These are phyloP conservation scores for Pseudopodoces humilis DNA, from an alignment of 2,113 vertebrate genomes.

Conservation along the genomic window DNA sequence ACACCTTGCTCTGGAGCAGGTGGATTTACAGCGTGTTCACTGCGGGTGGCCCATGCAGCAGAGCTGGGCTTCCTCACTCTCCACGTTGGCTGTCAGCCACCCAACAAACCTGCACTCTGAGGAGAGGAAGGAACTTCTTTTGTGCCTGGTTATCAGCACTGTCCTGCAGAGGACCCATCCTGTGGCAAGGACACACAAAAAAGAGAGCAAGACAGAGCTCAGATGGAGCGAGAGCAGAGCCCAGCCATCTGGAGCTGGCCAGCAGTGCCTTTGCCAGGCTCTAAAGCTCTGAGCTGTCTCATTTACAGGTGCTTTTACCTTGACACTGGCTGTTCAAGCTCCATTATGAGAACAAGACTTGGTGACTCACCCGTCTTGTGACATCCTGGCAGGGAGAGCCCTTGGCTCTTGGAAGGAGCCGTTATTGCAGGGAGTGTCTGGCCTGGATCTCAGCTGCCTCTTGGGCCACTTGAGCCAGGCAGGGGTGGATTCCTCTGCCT, in stretches of 20 bases:
- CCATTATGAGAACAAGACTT: not conserved
- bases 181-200: not conserved
- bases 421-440: slow-evolving; percentile 22
- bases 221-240: not conserved
- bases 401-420: slow-evolving; percentile 35
- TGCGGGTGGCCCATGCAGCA: not conserved
- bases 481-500: not conserved
- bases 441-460: not conserved
- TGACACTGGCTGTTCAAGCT: not conserved
- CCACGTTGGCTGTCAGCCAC: accelerated
- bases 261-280: not conserved
- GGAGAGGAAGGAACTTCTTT: not conserved
- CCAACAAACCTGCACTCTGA: not conserved
- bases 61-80: not conserved
- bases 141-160: not conserved
- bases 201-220: accelerated
- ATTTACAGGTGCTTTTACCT: slow-evolving; percentile 11
- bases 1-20: accelerated
- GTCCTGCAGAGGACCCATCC: accelerated
- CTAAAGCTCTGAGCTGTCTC: not conserved
- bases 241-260: not conserved
- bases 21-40: accelerated
- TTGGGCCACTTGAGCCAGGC: not conserved
- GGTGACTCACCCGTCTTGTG: slow-evolving; percentile 44
- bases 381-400: slow-evolving; percentile 3